Evolutionary conservation across 2,113 vertebrate species (phyloP).

Genomic region (Elanus axillaris): DNA sequence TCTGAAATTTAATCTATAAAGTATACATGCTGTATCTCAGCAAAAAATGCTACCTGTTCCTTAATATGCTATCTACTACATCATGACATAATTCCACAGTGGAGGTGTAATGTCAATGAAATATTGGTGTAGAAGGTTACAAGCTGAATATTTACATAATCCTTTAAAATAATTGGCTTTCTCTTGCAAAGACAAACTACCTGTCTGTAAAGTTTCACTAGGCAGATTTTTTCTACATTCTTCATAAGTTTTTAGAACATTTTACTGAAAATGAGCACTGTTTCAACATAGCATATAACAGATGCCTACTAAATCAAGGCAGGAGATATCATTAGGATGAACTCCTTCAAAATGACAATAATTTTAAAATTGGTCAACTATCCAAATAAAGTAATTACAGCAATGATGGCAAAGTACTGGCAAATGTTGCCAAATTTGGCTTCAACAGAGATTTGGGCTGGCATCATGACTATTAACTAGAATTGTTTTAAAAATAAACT

Average conservation of each 20-base stretch:
- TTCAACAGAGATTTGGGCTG: background rate
- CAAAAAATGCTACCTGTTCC: background rate
- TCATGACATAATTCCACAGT: background rate
- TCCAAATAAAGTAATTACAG: background rate
- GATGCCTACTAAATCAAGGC: constrained; percentile 31
- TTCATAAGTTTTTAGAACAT: background rate
- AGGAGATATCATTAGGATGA: background rate
- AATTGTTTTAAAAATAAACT: background rate
- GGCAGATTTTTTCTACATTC: background rate
- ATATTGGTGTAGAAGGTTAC: background rate
- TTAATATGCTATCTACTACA: background rate
- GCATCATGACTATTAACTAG: background rate
- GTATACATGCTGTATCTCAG: background rate
- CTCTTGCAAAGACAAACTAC: constrained; percentile 26
- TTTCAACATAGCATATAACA: background rate
- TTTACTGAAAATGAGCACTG: constrained; percentile 56
- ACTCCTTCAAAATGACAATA: background rate
- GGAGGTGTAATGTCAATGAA: background rate
- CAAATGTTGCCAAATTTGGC: background rate
- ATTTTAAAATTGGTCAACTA: background rate
- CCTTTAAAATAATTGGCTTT: constrained; percentile 64
- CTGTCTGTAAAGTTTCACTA: background rate
- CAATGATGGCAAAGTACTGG: background rate
- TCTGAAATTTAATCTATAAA: constrained; percentile 5
- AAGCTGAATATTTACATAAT: constrained; percentile 53